These are phyloP conservation scores for Polydrusus pterygomalis DNA, from an alignment of 2,888 invertebrate species.

Conservation along the genomic window DNA sequence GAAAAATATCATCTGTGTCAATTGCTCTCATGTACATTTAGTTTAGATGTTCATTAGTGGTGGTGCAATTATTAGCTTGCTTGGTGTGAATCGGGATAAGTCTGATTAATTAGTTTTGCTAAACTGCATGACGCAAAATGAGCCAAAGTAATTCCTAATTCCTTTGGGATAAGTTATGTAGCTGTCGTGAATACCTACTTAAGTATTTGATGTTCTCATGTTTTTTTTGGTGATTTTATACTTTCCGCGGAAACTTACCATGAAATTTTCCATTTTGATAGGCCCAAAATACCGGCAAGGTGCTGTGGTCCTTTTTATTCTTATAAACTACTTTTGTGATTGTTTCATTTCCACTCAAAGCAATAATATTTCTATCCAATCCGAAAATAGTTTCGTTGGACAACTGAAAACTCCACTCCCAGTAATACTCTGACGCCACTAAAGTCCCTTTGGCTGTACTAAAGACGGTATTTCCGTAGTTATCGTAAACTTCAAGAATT, in stretches of 20 bases:
- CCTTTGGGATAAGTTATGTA: too few relatives aligned
- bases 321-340: slow-evolving; percentile 72
- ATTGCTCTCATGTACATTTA: too few relatives aligned
- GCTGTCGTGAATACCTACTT: too few relatives aligned
- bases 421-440: slow-evolving; percentile 76
- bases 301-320: slow-evolving; percentile 71
- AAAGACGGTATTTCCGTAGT: slow-evolving; percentile 67
- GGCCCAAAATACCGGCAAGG: slow-evolving; percentile 75
- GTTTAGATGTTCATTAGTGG: too few relatives aligned
- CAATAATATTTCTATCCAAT: slow-evolving; percentile 73
- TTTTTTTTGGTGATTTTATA: too few relatives aligned
- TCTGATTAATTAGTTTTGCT: too few relatives aligned
- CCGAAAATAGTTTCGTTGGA: slow-evolving; percentile 76
- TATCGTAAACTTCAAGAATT: slow-evolving; percentile 60
- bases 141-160: too few relatives aligned
- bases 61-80: too few relatives aligned
- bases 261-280: slow-evolving; percentile 74
- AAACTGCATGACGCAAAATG: too few relatives aligned
- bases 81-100: too few relatives aligned
- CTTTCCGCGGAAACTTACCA: slow-evolving; percentile 65
- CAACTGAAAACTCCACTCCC: slow-evolving; percentile 77
- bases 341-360: slow-evolving; percentile 67
- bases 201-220: too few relatives aligned
- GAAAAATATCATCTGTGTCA: too few relatives aligned
- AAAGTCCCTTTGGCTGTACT: slow-evolving; percentile 76